Evolutionary conservation across 2,797 vertebrate genomes (phyloP), one percentile per base, ranked within the genome.

Genomic region (Danionella dracula): DNA sequence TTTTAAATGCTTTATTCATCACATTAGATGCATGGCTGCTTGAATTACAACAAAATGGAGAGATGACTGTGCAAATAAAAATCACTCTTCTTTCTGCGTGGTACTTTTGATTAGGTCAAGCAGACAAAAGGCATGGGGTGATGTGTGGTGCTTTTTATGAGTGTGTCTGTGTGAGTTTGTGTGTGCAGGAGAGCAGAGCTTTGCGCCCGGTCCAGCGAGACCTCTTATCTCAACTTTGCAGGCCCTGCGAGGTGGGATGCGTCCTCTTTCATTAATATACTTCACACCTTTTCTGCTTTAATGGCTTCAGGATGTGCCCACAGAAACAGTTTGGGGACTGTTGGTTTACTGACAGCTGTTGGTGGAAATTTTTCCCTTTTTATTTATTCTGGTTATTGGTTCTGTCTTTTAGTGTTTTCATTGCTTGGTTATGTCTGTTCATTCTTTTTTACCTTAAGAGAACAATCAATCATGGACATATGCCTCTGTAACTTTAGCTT

Each of bases 211-310:
- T 51, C 54, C 20, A 45, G 61, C 38, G 64, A 66, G 64, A 57
- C 64, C 53, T 66, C 61, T 71, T 71, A 71, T 71, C 68, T 71
- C 34, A n/a, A 44, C 68, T 50, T 27, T n/a, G 45, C 68, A 71
- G 68, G 53, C 68, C 68, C 17, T 50, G 38, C 38, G 61, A 57
- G 68, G 37, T 58, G 61, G 61, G 45, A 45, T 66, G 32, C 41
- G 54, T 71, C 40, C 61, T 58, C 68, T 64, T 71, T 66, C 53
- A 64, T 71, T 58, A 53, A 65, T 55, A 51, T 58, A 59, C 44
- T 50, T 71, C 68, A 64, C 68, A 65, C 68, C 40, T 64, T 19
- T 20, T 49, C 60, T 44, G 53, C 68, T 53, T 44, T 44, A 71
- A 64, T 65, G 53, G 55, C 42, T 66, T 63, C 20, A 71, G 45